Evolutionary conservation across 2,797 vertebrate species (phyloP).

Genomic region (Decapterus maruadsi): DNA sequence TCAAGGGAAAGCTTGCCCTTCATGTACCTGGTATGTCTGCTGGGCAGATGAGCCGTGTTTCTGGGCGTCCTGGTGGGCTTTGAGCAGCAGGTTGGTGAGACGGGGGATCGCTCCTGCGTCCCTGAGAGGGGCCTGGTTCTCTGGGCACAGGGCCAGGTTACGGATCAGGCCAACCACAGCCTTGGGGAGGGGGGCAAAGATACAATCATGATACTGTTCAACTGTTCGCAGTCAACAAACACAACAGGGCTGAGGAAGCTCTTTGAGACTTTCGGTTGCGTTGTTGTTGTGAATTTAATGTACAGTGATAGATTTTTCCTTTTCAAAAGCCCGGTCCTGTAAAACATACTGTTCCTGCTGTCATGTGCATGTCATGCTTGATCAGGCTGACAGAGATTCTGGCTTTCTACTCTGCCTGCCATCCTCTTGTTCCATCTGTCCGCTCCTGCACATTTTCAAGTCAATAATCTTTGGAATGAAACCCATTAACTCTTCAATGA

Average conservation of each 20-base stretch:
- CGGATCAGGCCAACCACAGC: conserved; percentile 96
- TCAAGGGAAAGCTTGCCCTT: not conserved
- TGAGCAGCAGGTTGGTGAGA: conserved; percentile 93
- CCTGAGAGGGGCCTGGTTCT: conserved; percentile 92
- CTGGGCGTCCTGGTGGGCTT: conserved; percentile 96
- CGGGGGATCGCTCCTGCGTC: conserved; percentile 91
- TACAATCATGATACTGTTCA: conserved; percentile 1
- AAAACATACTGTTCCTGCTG: conserved; percentile 42
- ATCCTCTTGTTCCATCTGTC: conserved; percentile 59
- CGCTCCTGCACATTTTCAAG: not conserved
- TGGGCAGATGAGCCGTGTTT: conserved; percentile 91
- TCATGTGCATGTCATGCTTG: conserved; percentile 32
- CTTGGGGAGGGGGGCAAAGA: conserved; percentile 73
- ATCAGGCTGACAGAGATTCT: conserved; percentile 40
- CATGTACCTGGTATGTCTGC: conserved; percentile 92
- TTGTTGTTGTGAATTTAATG: not conserved
- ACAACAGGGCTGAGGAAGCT: not conserved
- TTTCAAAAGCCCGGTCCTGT: conserved; percentile 1
- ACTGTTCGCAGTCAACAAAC: not conserved
- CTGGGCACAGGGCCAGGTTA: conserved; percentile 95
- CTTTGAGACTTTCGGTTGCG: not conserved
- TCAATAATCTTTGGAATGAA: not conserved
- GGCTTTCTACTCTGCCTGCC: conserved; percentile 23
- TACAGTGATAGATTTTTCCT: too few species aligned
- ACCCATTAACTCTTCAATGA: not conserved